Evolutionary conservation across 2,797 vertebrate genomes (phyloP).

Genomic region (Brotula barbata): DNA sequence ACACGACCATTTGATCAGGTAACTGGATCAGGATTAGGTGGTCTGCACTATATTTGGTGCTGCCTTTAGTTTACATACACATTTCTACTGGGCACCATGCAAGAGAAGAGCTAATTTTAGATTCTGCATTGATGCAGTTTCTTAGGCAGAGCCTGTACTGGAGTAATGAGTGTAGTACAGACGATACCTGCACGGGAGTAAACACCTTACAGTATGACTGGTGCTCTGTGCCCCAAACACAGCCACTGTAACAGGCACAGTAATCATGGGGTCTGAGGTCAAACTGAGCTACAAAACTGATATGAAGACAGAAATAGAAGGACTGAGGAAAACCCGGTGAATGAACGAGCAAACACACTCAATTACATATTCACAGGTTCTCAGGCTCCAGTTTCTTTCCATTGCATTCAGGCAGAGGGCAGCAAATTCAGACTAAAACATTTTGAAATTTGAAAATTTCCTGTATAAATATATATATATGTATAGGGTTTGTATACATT

Average conservation of each 20-base stretch:
- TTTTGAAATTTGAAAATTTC: no score
- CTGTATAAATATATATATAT: no score
- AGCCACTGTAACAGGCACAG: not conserved
- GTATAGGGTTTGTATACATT: no score
- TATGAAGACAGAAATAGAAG: no score
- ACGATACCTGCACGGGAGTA: constrained; percentile 10
- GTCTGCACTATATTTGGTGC: constrained; percentile 64
- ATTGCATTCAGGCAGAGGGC: no score
- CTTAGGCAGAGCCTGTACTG: constrained; percentile 34
- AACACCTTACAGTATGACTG: not conserved
- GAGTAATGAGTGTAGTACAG: constrained; percentile 2
- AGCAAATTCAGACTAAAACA: no score
- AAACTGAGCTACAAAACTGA: no score
- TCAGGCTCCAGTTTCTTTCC: no score
- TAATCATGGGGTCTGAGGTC: no score
- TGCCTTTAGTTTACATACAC: constrained; percentile 69
- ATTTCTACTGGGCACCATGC: constrained; percentile 60
- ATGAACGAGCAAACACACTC: no score
- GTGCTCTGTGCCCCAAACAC: not conserved
- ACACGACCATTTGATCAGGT: constrained; percentile 33
- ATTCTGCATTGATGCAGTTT: constrained; percentile 59
- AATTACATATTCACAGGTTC: no score
- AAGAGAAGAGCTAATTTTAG: constrained; percentile 66
- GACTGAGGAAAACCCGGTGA: no score
- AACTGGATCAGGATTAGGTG: constrained; percentile 55